These are phyloP conservation scores for Pseudolaguvia tuberculata DNA, from an alignment of 2,113 vertebrate species.

Conservation along the genomic window DNA sequence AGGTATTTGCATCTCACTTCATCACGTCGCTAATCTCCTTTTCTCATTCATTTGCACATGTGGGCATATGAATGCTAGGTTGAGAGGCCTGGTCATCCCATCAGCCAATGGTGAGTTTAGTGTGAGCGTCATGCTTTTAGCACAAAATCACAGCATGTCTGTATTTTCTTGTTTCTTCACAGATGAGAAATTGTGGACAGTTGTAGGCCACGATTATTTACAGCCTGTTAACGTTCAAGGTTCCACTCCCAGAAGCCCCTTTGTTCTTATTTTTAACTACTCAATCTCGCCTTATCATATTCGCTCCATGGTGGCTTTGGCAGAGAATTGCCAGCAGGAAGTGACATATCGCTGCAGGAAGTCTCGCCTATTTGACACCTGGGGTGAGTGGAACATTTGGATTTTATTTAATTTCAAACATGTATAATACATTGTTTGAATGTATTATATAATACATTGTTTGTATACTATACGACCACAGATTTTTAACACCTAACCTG, in stretches of 20 bases:
- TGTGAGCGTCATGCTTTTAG: background rate
- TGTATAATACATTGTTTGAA: background rate
- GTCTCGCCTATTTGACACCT: constrained; percentile 86
- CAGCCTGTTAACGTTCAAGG: constrained; percentile 73
- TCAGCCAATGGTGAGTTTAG: background rate
- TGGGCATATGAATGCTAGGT: constrained; percentile 15
- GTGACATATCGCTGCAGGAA: constrained; percentile 83
- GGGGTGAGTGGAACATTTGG: constrained; percentile 68
- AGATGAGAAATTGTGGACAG: constrained; percentile 92
- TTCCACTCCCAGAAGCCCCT: constrained; percentile 67
- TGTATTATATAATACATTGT: no score
- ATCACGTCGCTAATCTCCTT: constrained; percentile 46
- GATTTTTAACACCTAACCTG: no score
- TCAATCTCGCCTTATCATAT: constrained; percentile 78
- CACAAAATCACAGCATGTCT: constrained; percentile 4
- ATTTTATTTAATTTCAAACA: background rate
- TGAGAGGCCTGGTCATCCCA: constrained; percentile 16
- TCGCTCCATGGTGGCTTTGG: constrained; percentile 74
- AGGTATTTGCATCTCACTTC: constrained; percentile 50
- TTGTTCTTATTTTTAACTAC: constrained; percentile 79
- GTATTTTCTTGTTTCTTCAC: constrained; percentile 38
- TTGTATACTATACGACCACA: no score
- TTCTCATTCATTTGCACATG: constrained; percentile 45
- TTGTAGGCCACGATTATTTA: constrained; percentile 79
- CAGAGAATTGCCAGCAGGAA: constrained; percentile 90